Conservation (phyloP, 2,888 invertebrate genomes). For the Cryptocephalus primarius region DNA sequence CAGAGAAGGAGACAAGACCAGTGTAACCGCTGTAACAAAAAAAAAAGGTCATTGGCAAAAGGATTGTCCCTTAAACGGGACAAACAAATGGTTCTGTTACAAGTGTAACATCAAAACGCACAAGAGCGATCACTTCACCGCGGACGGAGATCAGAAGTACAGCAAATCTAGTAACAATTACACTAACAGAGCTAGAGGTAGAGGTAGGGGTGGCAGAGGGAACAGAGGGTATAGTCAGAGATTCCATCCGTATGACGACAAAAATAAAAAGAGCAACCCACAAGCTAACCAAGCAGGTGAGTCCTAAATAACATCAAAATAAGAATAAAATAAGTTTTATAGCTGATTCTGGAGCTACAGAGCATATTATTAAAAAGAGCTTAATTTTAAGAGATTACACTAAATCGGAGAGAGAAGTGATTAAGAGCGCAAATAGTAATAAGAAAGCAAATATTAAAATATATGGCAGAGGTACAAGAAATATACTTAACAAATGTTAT, state of each 20-base stretch:
- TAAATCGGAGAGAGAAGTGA: neutral
- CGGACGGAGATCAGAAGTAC: too few species aligned
- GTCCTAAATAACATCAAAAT: neutral
- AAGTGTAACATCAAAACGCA: too few species aligned
- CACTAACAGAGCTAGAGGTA: neutral
- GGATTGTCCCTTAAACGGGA: too few species aligned
- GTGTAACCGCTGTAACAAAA: too few species aligned
- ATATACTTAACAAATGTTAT: neutral
- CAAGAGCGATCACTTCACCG: too few species aligned
- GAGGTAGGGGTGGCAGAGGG: neutral
- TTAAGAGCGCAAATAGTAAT: conserved; percentile 1
- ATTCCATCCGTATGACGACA: neutral
- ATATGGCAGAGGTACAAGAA: neutral
- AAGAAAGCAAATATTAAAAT: neutral
- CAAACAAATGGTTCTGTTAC: too few species aligned
- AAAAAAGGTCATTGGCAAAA: too few species aligned
- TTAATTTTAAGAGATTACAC: neutral
- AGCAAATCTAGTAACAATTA: too few species aligned
- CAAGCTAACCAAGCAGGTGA: neutral
- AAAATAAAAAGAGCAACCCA: neutral
- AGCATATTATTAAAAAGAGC: conserved; percentile 1
- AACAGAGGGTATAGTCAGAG: neutral
- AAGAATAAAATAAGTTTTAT: neutral
- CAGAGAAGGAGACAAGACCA: too few species aligned
- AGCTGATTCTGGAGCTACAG: conserved; percentile 1